Conservation (phyloP, 1,140 invertebrate genomes). For the Metopolophium dirhodum region DNA sequence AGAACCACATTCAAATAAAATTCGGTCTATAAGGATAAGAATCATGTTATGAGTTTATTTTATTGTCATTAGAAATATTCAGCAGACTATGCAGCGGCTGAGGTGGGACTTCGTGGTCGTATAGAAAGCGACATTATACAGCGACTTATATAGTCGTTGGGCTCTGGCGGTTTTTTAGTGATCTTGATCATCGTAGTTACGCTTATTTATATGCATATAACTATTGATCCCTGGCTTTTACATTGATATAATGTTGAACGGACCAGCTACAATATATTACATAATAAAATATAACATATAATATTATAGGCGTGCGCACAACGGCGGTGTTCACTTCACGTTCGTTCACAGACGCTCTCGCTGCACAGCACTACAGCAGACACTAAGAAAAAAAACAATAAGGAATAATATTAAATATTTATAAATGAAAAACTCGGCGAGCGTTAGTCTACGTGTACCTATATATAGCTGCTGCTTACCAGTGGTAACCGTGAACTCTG, state of each 20-base stretch:
- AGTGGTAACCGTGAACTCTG: slow-evolving; percentile 31
- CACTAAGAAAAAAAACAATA: slow-evolving; percentile 23
- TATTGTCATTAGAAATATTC: no score
- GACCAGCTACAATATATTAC: neutral
- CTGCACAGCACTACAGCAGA: no score
- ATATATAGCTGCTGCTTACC: neutral
- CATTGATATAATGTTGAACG: neutral
- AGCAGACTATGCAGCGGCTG: no score
- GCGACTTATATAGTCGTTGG: no score
- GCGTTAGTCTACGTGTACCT: neutral
- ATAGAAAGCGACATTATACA: no score
- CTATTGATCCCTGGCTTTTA: neutral
- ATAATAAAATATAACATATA: neutral
- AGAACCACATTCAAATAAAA: no score
- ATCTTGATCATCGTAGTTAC: neutral
- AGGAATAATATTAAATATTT: slow-evolving; percentile 38
- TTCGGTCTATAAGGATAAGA: no score
- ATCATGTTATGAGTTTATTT: no score
- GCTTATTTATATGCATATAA: no score
- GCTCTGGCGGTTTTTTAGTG: no score
- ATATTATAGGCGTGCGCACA: neutral
- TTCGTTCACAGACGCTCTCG: neutral
- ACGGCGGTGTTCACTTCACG: neutral
- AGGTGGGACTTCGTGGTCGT: no score
- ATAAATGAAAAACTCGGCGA: neutral